A percentile compares a stretch with the other conserved stretches of the same genome.
Conservation (phyloP, 2,888 invertebrate species). For the Phortica magna region DNA sequence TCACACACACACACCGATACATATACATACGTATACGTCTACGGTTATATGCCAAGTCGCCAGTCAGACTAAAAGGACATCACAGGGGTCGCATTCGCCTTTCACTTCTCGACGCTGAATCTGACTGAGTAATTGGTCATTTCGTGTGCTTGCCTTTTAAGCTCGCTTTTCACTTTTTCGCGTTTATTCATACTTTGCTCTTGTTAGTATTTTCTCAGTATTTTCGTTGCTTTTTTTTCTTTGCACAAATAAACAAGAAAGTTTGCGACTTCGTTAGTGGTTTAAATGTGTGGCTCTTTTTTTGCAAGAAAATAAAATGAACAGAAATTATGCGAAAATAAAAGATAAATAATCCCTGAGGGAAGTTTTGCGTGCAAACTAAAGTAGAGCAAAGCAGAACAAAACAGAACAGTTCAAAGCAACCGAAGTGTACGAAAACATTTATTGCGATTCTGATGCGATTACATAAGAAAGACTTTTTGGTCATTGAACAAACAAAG, state of each 20-base stretch:
- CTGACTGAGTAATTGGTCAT: constrained; percentile 28
- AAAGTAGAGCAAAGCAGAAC: neutral
- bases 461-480: neutral
- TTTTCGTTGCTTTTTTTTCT: neutral
- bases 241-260: constrained; percentile 1
- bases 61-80: neutral
- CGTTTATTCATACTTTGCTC: neutral
- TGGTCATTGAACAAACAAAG: too few species aligned
- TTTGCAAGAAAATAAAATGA: neutral
- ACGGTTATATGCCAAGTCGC: neutral
- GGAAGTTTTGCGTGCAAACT: constrained; percentile 15
- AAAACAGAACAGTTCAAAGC: neutral
- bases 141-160: constrained; percentile 17
- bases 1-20: neutral
- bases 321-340: constrained; percentile 13
- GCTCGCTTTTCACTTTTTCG: neutral
- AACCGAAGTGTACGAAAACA: neutral
- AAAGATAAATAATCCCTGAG: constrained; percentile 29
- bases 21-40: neutral
- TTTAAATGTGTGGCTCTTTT: constrained; percentile 12
- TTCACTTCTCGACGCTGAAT: neutral
- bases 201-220: neutral
- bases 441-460: neutral
- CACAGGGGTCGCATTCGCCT: neutral
- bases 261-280: constrained; percentile 26